Evolutionary conservation across 1,140 invertebrate species (phyloP).

Genomic region (Ceratosolen solmsi): DNA sequence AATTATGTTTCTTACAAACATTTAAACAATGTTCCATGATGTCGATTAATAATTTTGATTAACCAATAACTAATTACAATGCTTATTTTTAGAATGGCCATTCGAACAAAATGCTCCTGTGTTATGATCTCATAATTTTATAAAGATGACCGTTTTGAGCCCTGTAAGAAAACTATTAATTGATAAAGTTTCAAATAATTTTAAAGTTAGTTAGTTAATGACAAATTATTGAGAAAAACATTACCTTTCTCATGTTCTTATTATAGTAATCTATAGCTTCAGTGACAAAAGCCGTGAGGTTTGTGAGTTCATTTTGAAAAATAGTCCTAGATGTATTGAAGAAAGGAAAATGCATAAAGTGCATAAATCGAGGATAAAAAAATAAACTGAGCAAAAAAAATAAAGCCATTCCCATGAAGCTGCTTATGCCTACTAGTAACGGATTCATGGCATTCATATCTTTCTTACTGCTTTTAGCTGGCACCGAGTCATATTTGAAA

Average conservation of each 20-base stretch:
- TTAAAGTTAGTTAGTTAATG: no score
- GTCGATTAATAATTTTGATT: no score
- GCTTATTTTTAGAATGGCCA: no score
- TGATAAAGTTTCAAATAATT: no score
- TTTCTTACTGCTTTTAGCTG: slow-evolving; percentile 28
- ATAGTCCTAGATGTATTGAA: slow-evolving; percentile 12
- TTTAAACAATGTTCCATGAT: no score
- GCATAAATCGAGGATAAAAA: slow-evolving; percentile 44
- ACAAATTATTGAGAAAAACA: background rate
- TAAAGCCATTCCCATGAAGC: slow-evolving; percentile 51
- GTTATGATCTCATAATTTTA: no score
- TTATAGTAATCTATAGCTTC: slow-evolving; percentile 47
- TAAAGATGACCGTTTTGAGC: no score
- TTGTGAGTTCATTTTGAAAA: slow-evolving; percentile 22
- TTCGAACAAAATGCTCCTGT: no score
- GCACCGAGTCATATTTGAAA: slow-evolving; percentile 13
- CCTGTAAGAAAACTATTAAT: no score
- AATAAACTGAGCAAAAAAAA: slow-evolving; percentile 47
- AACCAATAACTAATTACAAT: no score
- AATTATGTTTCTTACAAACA: no score
- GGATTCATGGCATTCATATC: slow-evolving; percentile 44
- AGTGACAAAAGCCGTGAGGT: slow-evolving; percentile 26
- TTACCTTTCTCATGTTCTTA: slow-evolving; percentile 25
- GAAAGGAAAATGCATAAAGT: slow-evolving; percentile 38
- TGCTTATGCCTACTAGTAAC: slow-evolving; percentile 45